Percentiles rank a stretch among this genome's conserved stretches.
Evolutionary conservation across 2,888 invertebrate species (phyloP).

Genomic region (Operophtera brumata): DNA sequence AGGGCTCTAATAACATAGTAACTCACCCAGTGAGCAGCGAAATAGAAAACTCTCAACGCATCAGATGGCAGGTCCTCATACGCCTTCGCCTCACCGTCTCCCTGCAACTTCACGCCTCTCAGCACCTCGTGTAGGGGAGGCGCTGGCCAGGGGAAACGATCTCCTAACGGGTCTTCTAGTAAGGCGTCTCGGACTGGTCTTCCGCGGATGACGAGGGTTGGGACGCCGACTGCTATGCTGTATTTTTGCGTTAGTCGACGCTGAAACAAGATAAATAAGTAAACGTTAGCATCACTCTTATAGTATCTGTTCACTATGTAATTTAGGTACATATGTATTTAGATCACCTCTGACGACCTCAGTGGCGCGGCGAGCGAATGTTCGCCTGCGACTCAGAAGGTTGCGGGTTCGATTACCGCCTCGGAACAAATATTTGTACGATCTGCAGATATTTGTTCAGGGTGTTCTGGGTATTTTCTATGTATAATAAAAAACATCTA

Average conservation of each 20-base stretch:
- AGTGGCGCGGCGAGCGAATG: too few relatives aligned
- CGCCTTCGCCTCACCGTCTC: slow-evolving; percentile 56
- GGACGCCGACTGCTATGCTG: slow-evolving; percentile 88
- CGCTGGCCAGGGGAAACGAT: slow-evolving; percentile 90
- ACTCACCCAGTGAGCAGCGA: slow-evolving; percentile 94
- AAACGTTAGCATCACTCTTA: too few relatives aligned
- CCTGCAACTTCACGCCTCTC: slow-evolving; percentile 72
- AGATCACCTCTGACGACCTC: too few relatives aligned
- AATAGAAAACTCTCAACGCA: slow-evolving; percentile 88
- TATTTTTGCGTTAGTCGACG: slow-evolving; percentile 87
- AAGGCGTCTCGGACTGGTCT: slow-evolving; percentile 83
- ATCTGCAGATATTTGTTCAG: too few relatives aligned
- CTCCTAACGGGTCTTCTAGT: slow-evolving; percentile 83
- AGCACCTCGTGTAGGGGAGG: slow-evolving; percentile 83
- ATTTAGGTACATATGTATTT: not conserved
- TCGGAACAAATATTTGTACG: too few relatives aligned
- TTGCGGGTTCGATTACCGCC: too few relatives aligned
- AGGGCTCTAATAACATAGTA: not conserved
- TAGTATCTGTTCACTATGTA: not conserved
- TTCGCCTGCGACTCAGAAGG: too few relatives aligned
- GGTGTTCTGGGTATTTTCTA: too few relatives aligned
- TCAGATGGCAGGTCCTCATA: slow-evolving; percentile 83
- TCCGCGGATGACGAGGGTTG: slow-evolving; percentile 87
- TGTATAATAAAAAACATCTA: too few relatives aligned
- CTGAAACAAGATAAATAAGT: slow-evolving; percentile 70